A percentile compares a stretch with the other conserved stretches of the same genome.
phyloP scores from a whole-genome alignment of 2,113 vertebrate species.

The Alexandromys fortis region DNA sequence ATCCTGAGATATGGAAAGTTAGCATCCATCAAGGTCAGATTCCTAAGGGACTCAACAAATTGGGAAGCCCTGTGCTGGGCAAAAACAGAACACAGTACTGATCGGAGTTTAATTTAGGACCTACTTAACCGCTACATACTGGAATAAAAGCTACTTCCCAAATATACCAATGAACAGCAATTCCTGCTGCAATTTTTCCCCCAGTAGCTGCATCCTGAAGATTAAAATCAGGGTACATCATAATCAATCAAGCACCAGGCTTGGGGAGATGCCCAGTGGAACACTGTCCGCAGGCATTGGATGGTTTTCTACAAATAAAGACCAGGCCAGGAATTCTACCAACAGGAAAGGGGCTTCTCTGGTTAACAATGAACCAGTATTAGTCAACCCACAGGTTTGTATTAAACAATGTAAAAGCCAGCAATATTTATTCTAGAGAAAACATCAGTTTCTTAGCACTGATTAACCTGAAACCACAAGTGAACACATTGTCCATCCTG shows the following conservation, averaged over 20 bases:
- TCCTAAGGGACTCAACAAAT: background rate
- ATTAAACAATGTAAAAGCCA: background rate
- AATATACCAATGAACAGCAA: background rate
- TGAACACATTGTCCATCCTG: slow-evolving; percentile 5
- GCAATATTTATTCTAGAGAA: slow-evolving; percentile 21
- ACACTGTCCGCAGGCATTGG: background rate
- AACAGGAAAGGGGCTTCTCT: background rate
- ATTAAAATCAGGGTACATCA: background rate
- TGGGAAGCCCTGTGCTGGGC: background rate
- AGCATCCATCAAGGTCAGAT: background rate
- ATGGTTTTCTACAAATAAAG: background rate
- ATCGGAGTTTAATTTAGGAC: background rate
- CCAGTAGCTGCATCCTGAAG: background rate
- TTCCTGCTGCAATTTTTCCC: background rate
- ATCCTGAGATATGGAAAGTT: background rate
- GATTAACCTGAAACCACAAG: slow-evolving; percentile 23
- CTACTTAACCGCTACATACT: background rate
- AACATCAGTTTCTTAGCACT: background rate
- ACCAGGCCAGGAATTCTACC: background rate
- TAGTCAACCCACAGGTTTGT: background rate
- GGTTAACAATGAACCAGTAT: background rate
- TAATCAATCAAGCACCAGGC: background rate
- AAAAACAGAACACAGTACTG: background rate
- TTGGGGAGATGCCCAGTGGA: background rate
- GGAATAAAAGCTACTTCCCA: slow-evolving; percentile 24